Percentiles rank a stretch among this genome's conserved stretches.
Evolutionary conservation across 2,797 vertebrate species (phyloP).

Genomic region (Lepilemur septentrionalis): DNA sequence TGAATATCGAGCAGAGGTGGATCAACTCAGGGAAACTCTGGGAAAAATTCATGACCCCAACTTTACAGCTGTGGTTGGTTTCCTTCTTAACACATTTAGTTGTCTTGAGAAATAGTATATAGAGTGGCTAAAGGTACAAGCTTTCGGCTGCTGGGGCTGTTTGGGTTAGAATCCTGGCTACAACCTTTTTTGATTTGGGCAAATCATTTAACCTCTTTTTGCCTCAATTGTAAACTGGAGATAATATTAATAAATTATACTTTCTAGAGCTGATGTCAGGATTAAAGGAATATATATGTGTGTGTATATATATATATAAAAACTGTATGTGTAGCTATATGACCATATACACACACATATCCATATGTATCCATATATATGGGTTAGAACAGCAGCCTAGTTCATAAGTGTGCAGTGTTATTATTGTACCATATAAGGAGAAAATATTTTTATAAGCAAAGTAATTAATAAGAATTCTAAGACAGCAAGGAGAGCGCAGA

Average conservation of each 20-base stretch:
- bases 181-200: background rate
- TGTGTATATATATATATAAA: background rate
- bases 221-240: background rate
- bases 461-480: slow-evolving; percentile 6
- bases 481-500: background rate
- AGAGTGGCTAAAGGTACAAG: background rate
- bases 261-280: background rate
- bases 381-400: background rate
- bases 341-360: background rate
- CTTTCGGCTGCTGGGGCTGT: background rate
- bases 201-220: background rate
- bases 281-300: background rate
- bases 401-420: background rate
- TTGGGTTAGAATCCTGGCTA: slow-evolving; percentile 15
- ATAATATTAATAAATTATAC: background rate
- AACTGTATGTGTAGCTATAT: background rate
- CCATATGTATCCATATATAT: too few relatives aligned
- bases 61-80: slow-evolving; percentile 68
- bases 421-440: background rate
- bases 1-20: slow-evolving; percentile 81
- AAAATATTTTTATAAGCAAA: background rate
- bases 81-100: background rate
- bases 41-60: background rate
- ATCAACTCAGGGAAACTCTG: slow-evolving; percentile 74
- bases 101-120: slow-evolving; percentile 17